Evolutionary conservation across 2,113 vertebrate species (phyloP), one percentile per base, ranked within the genome.

Genomic region (Polypterus bichir): DNA sequence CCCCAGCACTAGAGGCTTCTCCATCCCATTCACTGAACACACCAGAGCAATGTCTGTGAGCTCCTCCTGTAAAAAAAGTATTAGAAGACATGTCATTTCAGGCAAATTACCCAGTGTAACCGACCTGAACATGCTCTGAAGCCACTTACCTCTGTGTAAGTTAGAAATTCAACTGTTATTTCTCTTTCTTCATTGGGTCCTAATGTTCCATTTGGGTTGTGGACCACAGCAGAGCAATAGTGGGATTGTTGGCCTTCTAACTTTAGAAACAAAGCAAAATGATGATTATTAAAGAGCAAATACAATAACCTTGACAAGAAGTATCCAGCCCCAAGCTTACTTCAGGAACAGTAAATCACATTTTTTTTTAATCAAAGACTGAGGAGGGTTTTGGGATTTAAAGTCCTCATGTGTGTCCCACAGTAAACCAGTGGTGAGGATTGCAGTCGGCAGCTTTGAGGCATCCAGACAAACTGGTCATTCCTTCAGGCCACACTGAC

Each of bases 11-110:
- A 97, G 83, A 1, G 86, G 88, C 4, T 85, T 79, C 60, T 59
- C 66, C 89, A 92, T 91, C 58, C 83, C 90, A 65, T 88, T 79
- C 67, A 97, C 75, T 3, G 77, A 73, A 71, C 94, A 98, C 57
- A 77, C 68, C 51, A 93, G 83, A 46, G n/a, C 62, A 11, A 93
- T 78, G 3, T 87, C 73, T 1, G 71, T 82, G 70, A 93, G 69
- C 59, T 88, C 81, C 47, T 84, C 76, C 94, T 98, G 65, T 49
- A 80, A 48, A 64, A 64, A 68, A 55, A 66, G 4, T 5, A 48
- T 56, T 62, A 54, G 48, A 64, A 62, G 8, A 57, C 45, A 3
- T 49, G 7, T 62, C 11, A 63, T 9, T 56, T n/a, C 9, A 61
- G 45, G 5, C 3, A 61, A 3, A 48, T 51, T 46, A 63, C 9